These are phyloP conservation scores for Lagorchestes hirsutus DNA, from an alignment of 2,797 vertebrate genomes.

Conservation along the genomic window DNA sequence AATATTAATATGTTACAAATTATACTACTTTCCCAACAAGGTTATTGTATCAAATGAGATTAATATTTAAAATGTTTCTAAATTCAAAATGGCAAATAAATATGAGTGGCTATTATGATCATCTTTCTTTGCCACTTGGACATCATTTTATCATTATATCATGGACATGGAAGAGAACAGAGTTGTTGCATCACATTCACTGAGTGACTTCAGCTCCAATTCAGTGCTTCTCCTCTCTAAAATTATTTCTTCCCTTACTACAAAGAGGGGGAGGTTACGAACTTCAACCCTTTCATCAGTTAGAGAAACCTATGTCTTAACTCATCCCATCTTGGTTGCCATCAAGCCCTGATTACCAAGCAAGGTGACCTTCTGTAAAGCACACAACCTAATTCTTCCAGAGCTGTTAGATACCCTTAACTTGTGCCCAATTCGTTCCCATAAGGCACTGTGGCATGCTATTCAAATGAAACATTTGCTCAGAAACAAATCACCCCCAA, in stretches of 20 bases:
- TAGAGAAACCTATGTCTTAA: background rate
- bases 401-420: background rate
- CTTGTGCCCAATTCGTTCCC: background rate
- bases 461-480: background rate
- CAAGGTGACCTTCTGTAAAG: background rate
- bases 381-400: background rate
- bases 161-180: background rate
- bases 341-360: background rate
- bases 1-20: background rate
- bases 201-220: background rate
- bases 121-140: background rate
- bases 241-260: background rate
- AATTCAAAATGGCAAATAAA: background rate
- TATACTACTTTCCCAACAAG: background rate
- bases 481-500: background rate
- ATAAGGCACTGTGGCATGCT: background rate
- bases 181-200: background rate
- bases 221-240: background rate
- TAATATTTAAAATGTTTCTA: background rate
- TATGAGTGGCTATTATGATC: background rate
- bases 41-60: background rate
- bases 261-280: background rate
- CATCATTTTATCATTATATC: background rate
- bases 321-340: background rate
- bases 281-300: background rate